Percentiles rank a stretch among this genome's conserved stretches.
Evolutionary conservation across 2,888 invertebrate genomes (phyloP).

Genomic region (Pachliopta kotzebuea): DNA sequence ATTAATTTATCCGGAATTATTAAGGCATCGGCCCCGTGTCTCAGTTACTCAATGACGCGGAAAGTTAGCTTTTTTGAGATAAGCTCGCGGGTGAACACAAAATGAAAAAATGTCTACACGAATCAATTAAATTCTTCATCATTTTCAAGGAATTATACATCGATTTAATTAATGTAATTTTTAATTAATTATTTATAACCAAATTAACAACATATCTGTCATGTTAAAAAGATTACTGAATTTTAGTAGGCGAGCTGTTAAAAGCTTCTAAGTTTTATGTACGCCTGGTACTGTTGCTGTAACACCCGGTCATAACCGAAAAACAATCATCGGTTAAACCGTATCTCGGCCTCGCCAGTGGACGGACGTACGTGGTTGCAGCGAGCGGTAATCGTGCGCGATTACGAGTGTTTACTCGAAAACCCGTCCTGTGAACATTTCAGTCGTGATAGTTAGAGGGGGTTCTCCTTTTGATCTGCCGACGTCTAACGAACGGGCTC

Average conservation of each 20-base stretch:
- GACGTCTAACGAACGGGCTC: conserved; percentile 64
- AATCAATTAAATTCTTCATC: no score
- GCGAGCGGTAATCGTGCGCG: conserved; percentile 57
- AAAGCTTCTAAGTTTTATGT: conserved; percentile 12
- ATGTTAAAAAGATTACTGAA: no score
- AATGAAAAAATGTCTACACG: no score
- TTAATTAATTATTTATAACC: no score
- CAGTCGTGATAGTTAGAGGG: conserved; percentile 66
- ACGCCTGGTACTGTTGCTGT: conserved; percentile 14
- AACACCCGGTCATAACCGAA: conserved; percentile 15
- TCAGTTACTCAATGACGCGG: conserved; percentile 10
- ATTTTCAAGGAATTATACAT: no score
- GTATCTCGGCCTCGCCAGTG: no score
- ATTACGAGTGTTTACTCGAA: conserved; percentile 63
- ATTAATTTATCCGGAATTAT: conserved; percentile 31
- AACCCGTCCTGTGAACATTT: conserved; percentile 60
- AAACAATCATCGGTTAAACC: conserved; percentile 14
- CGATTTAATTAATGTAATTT: no score
- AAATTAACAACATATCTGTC: no score
- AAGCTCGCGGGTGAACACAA: not conserved
- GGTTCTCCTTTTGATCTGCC: conserved; percentile 68
- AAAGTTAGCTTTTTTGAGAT: conserved; percentile 12
- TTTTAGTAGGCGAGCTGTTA: no score
- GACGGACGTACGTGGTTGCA: no score
- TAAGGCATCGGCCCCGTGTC: conserved; percentile 16